Conservation (phyloP, 1,140 invertebrate genomes). For the Atta texana region DNA sequence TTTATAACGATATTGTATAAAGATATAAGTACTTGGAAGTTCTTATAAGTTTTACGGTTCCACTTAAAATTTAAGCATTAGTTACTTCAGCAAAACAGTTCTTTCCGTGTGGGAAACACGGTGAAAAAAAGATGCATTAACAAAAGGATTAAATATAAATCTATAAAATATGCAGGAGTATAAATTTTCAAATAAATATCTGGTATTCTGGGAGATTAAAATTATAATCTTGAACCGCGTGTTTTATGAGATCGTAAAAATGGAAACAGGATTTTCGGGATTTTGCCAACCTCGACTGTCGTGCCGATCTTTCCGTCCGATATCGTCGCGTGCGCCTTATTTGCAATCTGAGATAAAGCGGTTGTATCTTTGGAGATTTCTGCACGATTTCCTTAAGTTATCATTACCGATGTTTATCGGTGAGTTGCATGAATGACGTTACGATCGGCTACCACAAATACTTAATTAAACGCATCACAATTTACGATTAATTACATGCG, state of each 20-base stretch:
- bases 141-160: neutral
- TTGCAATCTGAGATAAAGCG: slow-evolving; percentile 13
- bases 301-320: slow-evolving; percentile 22
- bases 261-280: slow-evolving; percentile 36
- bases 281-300: slow-evolving; percentile 4
- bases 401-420: neutral
- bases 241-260: neutral
- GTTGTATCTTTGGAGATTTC: slow-evolving; percentile 1
- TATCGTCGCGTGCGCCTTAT: slow-evolving; percentile 24
- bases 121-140: too few relatives aligned
- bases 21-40: too few relatives aligned
- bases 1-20: too few relatives aligned
- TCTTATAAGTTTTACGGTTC: too few relatives aligned
- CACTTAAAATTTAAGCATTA: too few relatives aligned
- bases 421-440: neutral
- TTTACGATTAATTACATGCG: slow-evolving; percentile 15
- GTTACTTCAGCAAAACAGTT: too few relatives aligned
- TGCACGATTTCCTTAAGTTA: slow-evolving; percentile 44
- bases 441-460: slow-evolving; percentile 42
- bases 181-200: neutral
- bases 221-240: neutral
- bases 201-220: neutral
- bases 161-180: neutral
- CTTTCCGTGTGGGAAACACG: too few relatives aligned
- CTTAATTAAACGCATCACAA: slow-evolving; percentile 59